These are phyloP conservation scores for Pentamera pediparva DNA, from an alignment of 53 echinoderm and acorn worm genomes.

Conservation along the genomic window DNA sequence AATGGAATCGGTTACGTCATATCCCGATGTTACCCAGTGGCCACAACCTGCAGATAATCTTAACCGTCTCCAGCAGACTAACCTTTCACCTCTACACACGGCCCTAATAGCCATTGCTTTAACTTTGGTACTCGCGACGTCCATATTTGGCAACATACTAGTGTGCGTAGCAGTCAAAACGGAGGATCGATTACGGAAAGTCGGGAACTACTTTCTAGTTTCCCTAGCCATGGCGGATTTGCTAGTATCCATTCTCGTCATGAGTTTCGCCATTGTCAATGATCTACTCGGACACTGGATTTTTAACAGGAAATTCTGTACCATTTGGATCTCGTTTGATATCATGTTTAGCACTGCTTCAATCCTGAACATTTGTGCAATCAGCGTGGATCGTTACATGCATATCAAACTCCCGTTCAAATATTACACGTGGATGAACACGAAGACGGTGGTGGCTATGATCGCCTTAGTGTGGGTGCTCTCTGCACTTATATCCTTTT, in stretches of 20 bases:
- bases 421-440: constrained; percentile 93
- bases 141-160: constrained; percentile 90
- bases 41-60: too few species aligned
- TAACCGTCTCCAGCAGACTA: background rate
- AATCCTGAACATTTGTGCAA: constrained; percentile 90
- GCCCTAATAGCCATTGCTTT: constrained; percentile 62
- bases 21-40: too few species aligned
- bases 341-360: constrained; percentile 99
- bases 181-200: constrained; percentile 81
- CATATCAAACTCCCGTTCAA: constrained; percentile 95
- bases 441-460: constrained; percentile 54
- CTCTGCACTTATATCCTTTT: constrained; percentile 85
- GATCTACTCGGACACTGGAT: constrained; percentile 91
- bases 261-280: constrained; percentile 93
- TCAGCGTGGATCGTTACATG: constrained; percentile 92
- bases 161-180: constrained; percentile 94
- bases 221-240: constrained; percentile 96
- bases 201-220: constrained; percentile 87
- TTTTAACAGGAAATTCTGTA: constrained; percentile 78
- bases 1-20: too few species aligned
- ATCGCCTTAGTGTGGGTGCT: constrained; percentile 82
- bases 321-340: constrained; percentile 94
- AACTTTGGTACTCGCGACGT: constrained; percentile 62
- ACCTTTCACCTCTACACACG: constrained; percentile 52
- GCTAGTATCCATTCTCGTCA: constrained; percentile 88